Percentiles rank a stretch among this genome's conserved stretches.
Conservation (phyloP, 2,888 invertebrate genomes). For the Entomobrya proxima region DNA sequence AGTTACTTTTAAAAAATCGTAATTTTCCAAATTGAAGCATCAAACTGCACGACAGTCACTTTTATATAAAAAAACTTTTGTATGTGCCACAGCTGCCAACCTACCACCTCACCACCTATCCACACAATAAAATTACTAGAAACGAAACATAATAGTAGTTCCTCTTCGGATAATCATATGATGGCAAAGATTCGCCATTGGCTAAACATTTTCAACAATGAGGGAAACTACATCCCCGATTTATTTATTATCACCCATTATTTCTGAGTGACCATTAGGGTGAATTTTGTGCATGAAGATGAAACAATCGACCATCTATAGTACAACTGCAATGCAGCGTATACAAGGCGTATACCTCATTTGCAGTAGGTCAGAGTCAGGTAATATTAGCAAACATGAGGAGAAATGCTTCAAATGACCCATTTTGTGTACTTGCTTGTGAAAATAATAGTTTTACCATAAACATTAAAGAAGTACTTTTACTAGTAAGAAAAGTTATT, state of each 20-base stretch:
- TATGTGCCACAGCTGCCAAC: neutral
- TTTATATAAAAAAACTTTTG: neutral
- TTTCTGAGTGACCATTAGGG: neutral
- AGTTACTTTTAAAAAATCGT: too few relatives aligned
- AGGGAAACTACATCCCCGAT: neutral
- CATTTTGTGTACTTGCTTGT: neutral
- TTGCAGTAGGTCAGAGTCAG: neutral
- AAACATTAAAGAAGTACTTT: neutral
- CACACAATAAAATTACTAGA: neutral
- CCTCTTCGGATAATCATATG: neutral
- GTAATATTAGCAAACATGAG: neutral
- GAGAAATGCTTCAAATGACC: neutral
- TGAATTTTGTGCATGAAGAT: neutral
- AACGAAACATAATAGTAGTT: neutral
- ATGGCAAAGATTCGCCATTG: neutral
- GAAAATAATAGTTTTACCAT: neutral
- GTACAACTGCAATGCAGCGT: too few relatives aligned
- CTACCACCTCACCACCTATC: neutral
- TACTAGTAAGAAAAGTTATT: neutral
- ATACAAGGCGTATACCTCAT: too few relatives aligned
- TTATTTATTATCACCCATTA: neutral
- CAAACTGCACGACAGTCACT: neutral
- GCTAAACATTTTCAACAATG: neutral
- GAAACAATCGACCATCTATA: too few relatives aligned
- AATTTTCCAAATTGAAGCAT: too few relatives aligned